These are phyloP conservation scores for Ricordea florida DNA, from an alignment of 92 coral and sea anemone genomes.

Conservation along the genomic window DNA sequence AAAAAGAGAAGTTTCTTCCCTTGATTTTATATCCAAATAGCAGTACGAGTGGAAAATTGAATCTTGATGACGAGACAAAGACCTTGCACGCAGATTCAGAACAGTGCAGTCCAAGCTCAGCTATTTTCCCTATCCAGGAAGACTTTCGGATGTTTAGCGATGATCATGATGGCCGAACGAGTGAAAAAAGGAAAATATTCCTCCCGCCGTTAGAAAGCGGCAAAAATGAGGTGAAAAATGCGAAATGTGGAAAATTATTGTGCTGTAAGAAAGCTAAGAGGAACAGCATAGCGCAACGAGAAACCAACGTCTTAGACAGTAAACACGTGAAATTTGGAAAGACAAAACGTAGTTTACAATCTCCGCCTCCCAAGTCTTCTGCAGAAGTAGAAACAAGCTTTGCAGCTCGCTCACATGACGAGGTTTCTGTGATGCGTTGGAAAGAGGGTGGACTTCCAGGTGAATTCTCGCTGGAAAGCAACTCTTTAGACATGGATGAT, in stretches of 20 bases:
- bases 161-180: neutral
- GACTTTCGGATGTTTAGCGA: neutral
- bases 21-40: neutral
- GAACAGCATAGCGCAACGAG: neutral
- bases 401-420: too few relatives aligned
- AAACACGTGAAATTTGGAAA: too few relatives aligned
- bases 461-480: too few relatives aligned
- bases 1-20: neutral
- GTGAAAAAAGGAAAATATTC: conserved; percentile 3
- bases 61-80: neutral
- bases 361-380: too few relatives aligned
- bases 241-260: neutral
- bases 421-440: too few relatives aligned
- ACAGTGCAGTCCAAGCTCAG: neutral
- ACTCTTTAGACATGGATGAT: neutral
- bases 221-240: neutral
- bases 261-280: neutral
- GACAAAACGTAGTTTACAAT: too few relatives aligned
- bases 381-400: too few relatives aligned
- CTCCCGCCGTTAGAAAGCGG: neutral
- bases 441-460: too few relatives aligned
- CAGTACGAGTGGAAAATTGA: too few relatives aligned
- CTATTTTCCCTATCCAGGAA: conserved; percentile 60
- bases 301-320: too few relatives aligned
- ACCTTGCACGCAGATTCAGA: neutral